Base-by-base conservation (phyloP, 2,797 vertebrate genomes). In the Chaetophractus vellerosus region DNA sequence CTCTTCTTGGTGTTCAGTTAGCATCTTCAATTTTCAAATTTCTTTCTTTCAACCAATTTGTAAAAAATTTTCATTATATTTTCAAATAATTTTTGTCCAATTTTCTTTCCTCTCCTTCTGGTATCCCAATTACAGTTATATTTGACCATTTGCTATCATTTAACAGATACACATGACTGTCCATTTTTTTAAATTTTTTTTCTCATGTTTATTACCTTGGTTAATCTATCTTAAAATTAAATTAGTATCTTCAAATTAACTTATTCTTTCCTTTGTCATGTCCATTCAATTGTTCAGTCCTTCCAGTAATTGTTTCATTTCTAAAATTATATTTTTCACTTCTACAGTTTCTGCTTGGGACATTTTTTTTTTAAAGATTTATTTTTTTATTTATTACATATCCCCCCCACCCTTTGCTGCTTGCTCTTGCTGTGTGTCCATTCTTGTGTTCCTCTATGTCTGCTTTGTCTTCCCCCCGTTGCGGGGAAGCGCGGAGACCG, bases 281-380 rank as follows among this genome's bases (percentile, higher is more conserved):
- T 66, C 38, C 31, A 41, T 75, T 94, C 11, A 83, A 12, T 23
- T 72, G 28, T 74, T 79, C 66, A 84, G 8, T 52, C 33, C 7
- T 66, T 64, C 0, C 48, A 48, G 21, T 81, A 16, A 33, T 57
- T 88, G 88, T 61, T 57, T 33, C 1, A 86, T 68, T 83, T 41
- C 38, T 69, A 88, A 76, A 69, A 72, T 76, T 38, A 2, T 57
- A 92, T 48, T 87, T 78, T 95, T 64, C 71, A 76, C 19, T 38
- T 87, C 15, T 71, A n/a, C 2, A 64, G 57, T 64, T 83, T 80
- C 28, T 23, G 31, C 18, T 78, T 57, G 19, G 55, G 55, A 55
- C 23, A 31, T 33, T 90, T 81, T 50, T 31, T n/a, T n/a, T n/a
- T n/a, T n/a, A n/a, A n/a, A n/a, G n/a, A n/a, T n/a, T n/a, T n/a